These are phyloP conservation scores for Spea hammondii DNA, from an alignment of 2,797 vertebrate genomes.

Conservation along the genomic window DNA sequence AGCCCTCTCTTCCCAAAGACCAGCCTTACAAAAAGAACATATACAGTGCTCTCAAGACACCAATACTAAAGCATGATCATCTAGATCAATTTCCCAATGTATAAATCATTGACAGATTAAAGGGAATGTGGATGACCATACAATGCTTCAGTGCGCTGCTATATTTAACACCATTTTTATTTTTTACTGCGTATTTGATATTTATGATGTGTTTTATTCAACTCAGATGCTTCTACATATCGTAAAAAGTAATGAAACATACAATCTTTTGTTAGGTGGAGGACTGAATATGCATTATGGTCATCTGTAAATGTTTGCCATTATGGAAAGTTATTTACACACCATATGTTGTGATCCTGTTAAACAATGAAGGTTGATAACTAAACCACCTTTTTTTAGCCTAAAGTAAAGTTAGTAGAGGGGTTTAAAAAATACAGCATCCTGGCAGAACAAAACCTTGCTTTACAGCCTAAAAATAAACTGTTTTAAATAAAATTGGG, in stretches of 20 bases:
- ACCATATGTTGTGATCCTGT: too few relatives aligned
- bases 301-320: too few relatives aligned
- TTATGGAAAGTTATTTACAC: too few relatives aligned
- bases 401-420: too few relatives aligned
- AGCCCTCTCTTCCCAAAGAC: conserved; percentile 19
- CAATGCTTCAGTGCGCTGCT: conserved; percentile 10
- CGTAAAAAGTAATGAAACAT: background rate
- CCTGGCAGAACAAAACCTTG: too few relatives aligned
- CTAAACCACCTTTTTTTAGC: too few relatives aligned
- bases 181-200: background rate
- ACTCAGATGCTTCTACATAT: background rate
- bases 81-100: conserved; percentile 31
- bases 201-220: background rate
- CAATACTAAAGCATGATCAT: conserved; percentile 12
- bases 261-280: too few relatives aligned
- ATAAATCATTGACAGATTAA: conserved; percentile 26
- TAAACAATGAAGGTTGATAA: too few relatives aligned
- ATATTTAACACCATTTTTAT: background rate
- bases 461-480: too few relatives aligned
- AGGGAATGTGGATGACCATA: conserved; percentile 14
- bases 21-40: conserved; percentile 1
- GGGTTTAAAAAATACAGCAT: too few relatives aligned
- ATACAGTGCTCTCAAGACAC: conserved; percentile 7
- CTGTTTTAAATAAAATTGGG: too few relatives aligned
- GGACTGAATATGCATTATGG: too few relatives aligned